Percentiles rank a stretch among this genome's conserved stretches.
Evolutionary conservation across 2,113 vertebrate species (phyloP).

Genomic region (Paramisgurnus dabryanus): DNA sequence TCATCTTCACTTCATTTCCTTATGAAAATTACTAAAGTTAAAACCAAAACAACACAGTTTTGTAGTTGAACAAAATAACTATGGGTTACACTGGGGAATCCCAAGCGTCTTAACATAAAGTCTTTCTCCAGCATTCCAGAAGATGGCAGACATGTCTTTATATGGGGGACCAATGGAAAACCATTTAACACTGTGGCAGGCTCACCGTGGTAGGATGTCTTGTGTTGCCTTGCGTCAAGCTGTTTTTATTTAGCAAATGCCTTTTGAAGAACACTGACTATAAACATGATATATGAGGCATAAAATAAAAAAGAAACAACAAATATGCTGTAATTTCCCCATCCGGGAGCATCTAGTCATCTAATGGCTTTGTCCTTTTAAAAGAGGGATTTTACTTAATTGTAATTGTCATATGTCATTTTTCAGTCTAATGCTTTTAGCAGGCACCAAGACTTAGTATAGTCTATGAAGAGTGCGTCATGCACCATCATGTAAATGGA

Average conservation of each 20-base stretch:
- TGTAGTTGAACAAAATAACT: too few relatives aligned
- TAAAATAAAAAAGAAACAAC: slow-evolving; percentile 50
- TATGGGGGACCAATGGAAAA: slow-evolving; percentile 50
- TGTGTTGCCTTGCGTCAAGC: slow-evolving; percentile 35
- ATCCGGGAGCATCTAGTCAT: slow-evolving; percentile 67
- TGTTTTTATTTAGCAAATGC: slow-evolving; percentile 54
- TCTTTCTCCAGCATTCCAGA: slow-evolving; percentile 59
- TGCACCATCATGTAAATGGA: slow-evolving; percentile 11
- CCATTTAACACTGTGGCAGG: slow-evolving; percentile 41
- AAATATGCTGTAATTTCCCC: slow-evolving; percentile 71
- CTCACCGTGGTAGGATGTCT: slow-evolving; percentile 41
- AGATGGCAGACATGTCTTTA: slow-evolving; percentile 72
- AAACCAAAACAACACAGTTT: too few relatives aligned
- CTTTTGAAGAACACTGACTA: slow-evolving; percentile 59
- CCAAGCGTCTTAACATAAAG: background rate
- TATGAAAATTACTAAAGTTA: too few relatives aligned
- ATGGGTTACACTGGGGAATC: background rate
- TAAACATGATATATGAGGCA: slow-evolving; percentile 63
- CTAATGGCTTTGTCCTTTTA: slow-evolving; percentile 60
- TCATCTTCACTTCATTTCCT: too few relatives aligned
- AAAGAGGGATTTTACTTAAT: slow-evolving; percentile 32
- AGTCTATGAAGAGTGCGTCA: slow-evolving; percentile 22
- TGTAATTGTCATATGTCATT: slow-evolving; percentile 43
- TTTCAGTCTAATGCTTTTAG: slow-evolving; percentile 36
- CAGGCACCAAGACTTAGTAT: slow-evolving; percentile 24